Evolutionary conservation across 2,888 invertebrate genomes (phyloP).

Genomic region (Lingula anatina): DNA sequence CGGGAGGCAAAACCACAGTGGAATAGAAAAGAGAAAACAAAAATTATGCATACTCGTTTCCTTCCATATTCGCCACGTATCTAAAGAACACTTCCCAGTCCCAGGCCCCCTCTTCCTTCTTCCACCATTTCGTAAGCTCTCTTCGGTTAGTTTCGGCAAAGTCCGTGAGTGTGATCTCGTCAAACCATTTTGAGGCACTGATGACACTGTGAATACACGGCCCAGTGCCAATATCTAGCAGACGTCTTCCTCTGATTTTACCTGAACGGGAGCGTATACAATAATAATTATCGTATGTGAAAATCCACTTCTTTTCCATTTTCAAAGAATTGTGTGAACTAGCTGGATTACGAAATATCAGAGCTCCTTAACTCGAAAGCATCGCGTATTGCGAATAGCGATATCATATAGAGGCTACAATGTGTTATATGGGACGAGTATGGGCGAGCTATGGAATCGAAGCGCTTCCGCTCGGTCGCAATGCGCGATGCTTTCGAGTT

Average conservation of each 20-base stretch:
- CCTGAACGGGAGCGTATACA: too few relatives aligned
- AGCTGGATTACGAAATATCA: too few relatives aligned
- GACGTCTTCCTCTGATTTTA: conserved; percentile 4
- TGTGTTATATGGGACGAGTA: too few relatives aligned
- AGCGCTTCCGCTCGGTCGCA: too few relatives aligned
- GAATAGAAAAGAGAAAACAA: neutral
- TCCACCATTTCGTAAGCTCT: neutral
- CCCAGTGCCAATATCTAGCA: conserved; percentile 11
- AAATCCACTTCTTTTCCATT: too few relatives aligned
- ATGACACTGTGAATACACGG: conserved; percentile 8
- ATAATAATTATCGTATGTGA: too few relatives aligned
- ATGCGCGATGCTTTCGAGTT: too few relatives aligned
- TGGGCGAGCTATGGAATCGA: too few relatives aligned
- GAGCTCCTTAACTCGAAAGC: too few relatives aligned
- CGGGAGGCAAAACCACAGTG: neutral
- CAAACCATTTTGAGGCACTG: conserved; percentile 3
- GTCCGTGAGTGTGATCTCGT: conserved; percentile 8
- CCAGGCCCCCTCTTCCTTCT: neutral
- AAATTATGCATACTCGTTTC: neutral
- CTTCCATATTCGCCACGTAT: neutral
- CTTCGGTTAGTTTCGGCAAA: conserved; percentile 2
- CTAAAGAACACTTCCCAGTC: neutral
- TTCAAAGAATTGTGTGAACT: too few relatives aligned
- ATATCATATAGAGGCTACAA: too few relatives aligned
- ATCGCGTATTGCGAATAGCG: too few relatives aligned